Base-by-base conservation (phyloP, 2,797 vertebrate species). In the Lagocephalus sceleratus region DNA sequence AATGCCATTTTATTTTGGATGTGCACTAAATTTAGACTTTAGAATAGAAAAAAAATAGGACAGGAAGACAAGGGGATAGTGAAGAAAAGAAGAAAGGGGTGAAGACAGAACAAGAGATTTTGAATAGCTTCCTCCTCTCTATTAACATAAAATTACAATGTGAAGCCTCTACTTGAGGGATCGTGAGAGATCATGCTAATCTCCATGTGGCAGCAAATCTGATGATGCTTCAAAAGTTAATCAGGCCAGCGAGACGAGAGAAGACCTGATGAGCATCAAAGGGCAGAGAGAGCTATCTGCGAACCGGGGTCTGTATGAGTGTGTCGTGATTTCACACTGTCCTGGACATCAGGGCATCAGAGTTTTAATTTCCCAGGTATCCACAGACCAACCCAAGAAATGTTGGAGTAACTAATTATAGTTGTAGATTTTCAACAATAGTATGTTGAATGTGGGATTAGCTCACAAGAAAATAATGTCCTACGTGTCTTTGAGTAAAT, bases 121-220 rank as follows among this genome's bases (percentile, higher is more conserved):
- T 29, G 71, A 83, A 67, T 76, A 41, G 50, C 74, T 73, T 63
- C 60, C 50, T 65, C 81, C 75, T 69, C 66, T 68, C 66, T 65
- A 81, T 87, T 86, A 85, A 63, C 82, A 85, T 86, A 76, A 82
- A 67, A 81, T 86, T 73, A 74, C 70, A 80, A 79, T 76, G 70
- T 73, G 17, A 53, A 60, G 72, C 65, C 64, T 74, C 70, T 51
- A 78, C 78, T 72, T 73, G 59, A 73, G 71, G 78, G 76, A 80
- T 78, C 74, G 77, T 66, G 67, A 66, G 61, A 54, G 73, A 85
- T 85, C 73, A 78, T 55, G 71, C 68, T 82, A 77, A 85, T 84
- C 83, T 85, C 66, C 42, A 51, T 75, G 72, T 72, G 69, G 76
- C 70, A 48, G 76, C 58, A 71, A 77, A 85, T 84, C 68, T 78